Evolutionary conservation across 2,113 vertebrate genomes (phyloP), one percentile per base, ranked within the genome.

Genomic region (Pagrus major): DNA sequence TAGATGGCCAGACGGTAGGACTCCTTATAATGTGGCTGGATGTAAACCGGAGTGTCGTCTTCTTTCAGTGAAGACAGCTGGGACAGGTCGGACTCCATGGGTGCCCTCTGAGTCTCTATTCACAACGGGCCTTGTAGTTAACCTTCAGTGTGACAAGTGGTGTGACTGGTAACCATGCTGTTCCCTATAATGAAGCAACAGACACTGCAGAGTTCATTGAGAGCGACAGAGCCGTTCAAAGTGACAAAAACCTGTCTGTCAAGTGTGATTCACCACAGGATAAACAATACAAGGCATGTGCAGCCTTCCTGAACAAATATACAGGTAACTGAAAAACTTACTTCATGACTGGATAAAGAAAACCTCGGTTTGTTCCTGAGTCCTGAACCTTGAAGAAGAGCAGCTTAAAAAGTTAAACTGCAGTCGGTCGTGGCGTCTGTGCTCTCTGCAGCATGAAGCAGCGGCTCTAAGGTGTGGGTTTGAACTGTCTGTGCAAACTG

Each of bases 11-110:
- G 79, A 2, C 97, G 95, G 77, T 98, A 97, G 79, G 95, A 93
- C 41, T 99, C 97, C 73, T 94, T 97, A 71, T 99, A 99, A 78
- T 97, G 96, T 1, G 97, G 97, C 83, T 96, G 96, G 54, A 97
- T 81, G 76, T 95, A 97, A 90, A 73, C 89, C 89, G 90, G 86
- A 78, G 52, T 84, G n/a, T 89, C 92, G 14, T 97, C 96, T 11
- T 97, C 96, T 41, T 95, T 95, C 64, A 97, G 70, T 0, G 96
- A 97, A 0, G 97, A 98, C 41, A 96, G 81, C 59, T 93, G 49
- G 39, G 97, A 97, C 5, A 96, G 94, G 10, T 54, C 70, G 78
- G 96, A 95, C 85, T 96, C 96, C 96, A 97, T 93, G 91, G 86
- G 25, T 39, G 56, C n/a, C 5, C 51, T 58, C 76, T 9, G 31